Percentiles rank a stretch among this genome's conserved stretches.
Evolutionary conservation across 2,113 vertebrate genomes (phyloP).

Genomic region (Proteles cristata): DNA sequence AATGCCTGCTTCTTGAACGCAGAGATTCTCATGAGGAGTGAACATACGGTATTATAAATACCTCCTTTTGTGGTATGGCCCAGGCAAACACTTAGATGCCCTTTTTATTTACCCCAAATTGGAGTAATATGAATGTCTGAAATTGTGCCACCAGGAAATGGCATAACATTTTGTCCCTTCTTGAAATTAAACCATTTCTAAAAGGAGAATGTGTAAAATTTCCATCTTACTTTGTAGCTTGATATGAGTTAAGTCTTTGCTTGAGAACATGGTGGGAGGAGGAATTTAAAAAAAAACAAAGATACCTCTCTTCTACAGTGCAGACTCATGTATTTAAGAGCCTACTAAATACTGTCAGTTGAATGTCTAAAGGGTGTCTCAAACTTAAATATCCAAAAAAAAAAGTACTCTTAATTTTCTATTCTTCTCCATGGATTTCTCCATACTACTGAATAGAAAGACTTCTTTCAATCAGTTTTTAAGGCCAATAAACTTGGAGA

Average conservation of each 20-base stretch:
- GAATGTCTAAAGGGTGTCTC: background rate
- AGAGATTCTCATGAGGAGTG: background rate
- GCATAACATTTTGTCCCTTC: background rate
- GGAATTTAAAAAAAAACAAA: background rate
- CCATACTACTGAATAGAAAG: background rate
- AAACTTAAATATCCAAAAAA: background rate
- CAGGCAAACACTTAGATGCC: background rate
- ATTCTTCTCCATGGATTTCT: background rate
- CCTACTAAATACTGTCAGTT: background rate
- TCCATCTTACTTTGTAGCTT: background rate
- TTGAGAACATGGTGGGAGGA: background rate
- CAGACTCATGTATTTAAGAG: background rate
- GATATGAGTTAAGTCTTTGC: background rate
- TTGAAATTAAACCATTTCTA: background rate
- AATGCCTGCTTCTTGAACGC: background rate
- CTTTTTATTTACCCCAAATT: background rate
- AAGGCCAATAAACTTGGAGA: background rate
- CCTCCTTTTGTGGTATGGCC: background rate
- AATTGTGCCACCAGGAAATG: constrained; percentile 6
- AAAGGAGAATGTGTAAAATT: background rate
- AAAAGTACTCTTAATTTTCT: background rate
- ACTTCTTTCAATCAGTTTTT: background rate
- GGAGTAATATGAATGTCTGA: background rate
- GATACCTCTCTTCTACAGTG: background rate
- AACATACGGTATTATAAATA: background rate